Conservation (phyloP, 2,113 vertebrate genomes). For the Solea solea region DNA sequence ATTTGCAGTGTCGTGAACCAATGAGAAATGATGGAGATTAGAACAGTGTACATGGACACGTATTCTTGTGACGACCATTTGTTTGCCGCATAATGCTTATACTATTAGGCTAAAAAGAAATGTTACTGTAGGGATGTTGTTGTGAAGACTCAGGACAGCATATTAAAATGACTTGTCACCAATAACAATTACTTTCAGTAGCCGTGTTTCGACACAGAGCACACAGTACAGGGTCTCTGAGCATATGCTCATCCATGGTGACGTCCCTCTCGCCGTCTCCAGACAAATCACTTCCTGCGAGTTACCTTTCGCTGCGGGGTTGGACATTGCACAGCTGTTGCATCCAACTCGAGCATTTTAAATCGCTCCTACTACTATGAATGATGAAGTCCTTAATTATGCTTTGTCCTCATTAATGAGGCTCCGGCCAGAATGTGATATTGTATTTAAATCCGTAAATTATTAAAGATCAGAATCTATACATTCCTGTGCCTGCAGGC, state of each 20-base stretch:
- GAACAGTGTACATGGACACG: neutral
- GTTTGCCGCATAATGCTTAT: neutral
- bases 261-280: constrained; percentile 49
- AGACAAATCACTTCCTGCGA: constrained; percentile 60
- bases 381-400: constrained; percentile 64
- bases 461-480: constrained; percentile 33
- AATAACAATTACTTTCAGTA: constrained; percentile 17
- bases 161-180: neutral
- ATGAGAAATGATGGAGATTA: constrained; percentile 1
- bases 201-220: constrained; percentile 42
- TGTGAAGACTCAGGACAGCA: neutral
- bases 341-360: constrained; percentile 52
- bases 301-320: constrained; percentile 59
- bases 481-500: constrained; percentile 60
- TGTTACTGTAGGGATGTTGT: too few relatives aligned
- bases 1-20: neutral
- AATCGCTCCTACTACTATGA: constrained; percentile 50
- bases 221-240: constrained; percentile 22
- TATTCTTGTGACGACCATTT: neutral
- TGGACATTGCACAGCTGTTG: constrained; percentile 61
- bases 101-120: too few relatives aligned
- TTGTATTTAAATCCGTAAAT: constrained; percentile 26
- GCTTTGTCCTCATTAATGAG: constrained; percentile 56
- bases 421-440: constrained; percentile 32
- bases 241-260: constrained; percentile 51